Percentiles rank a stretch among this genome's conserved stretches.
These are phyloP conservation scores for Neuroterus valhalla DNA, from an alignment of 1,140 invertebrate genomes.

Conservation along the genomic window DNA sequence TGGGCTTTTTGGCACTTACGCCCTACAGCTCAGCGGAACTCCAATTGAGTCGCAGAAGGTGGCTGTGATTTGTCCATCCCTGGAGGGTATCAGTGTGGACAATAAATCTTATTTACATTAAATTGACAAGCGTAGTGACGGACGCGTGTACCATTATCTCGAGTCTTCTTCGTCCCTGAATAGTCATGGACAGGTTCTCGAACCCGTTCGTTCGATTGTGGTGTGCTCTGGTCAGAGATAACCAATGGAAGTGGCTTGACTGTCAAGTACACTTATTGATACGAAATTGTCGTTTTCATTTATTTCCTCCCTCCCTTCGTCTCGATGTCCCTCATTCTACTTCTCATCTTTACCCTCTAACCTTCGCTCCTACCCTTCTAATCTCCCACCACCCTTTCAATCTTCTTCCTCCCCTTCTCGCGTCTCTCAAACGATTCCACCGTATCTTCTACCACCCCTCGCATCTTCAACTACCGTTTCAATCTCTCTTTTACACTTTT, in stretches of 20 bases:
- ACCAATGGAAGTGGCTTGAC: conserved; percentile 19
- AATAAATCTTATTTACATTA: conserved; percentile 30
- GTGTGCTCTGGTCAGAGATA: conserved; percentile 7
- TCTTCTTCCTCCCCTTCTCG: no score
- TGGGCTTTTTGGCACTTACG: no score
- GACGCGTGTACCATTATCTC: conserved; percentile 30
- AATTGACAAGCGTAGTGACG: conserved; percentile 27
- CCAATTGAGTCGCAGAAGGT: conserved; percentile 28
- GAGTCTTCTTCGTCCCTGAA: conserved; percentile 29
- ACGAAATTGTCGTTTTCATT: conserved; percentile 25
- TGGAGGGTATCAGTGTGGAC: conserved; percentile 28
- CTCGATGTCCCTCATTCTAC: no score
- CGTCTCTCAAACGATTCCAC: no score
- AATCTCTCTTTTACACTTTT: no score
- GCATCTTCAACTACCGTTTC: no score
- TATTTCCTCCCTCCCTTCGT: not conserved
- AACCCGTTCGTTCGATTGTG: not conserved
- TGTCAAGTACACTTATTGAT: conserved; percentile 22
- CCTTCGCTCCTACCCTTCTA: no score
- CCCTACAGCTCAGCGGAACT: no score
- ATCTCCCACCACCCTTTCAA: no score
- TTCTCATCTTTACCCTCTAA: no score
- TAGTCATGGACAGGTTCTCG: conserved; percentile 27
- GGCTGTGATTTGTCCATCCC: conserved; percentile 21
- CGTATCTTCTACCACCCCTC: no score